Base-by-base conservation (phyloP, 30 jellyfish, hydroid and myxozoan species). In the Cassiopea andromeda region DNA sequence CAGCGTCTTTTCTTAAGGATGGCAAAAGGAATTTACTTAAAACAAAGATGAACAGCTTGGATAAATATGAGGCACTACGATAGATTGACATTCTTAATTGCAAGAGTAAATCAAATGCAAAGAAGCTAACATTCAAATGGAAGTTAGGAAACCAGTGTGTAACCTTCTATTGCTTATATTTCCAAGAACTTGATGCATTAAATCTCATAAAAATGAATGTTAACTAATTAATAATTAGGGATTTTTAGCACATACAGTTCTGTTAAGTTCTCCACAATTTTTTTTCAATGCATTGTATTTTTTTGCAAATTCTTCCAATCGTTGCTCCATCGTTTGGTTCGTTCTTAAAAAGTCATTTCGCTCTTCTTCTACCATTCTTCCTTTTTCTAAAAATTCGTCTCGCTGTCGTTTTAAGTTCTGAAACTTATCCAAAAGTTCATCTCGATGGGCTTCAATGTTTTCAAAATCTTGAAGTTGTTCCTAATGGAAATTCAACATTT, bases 391-490 rank as follows among this genome's bases (percentile, higher is more conserved):
- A 80, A 94, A 94, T 44, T 94, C 99, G 61, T 94, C 99, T 38
- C 99, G 69, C 48, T 94, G 99, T 48, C 91, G 74, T 72, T 82
- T 94, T 44, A 94, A 57, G 89, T 70, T 58, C 54, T 87, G 94
- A 81, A 94, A 68, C 78, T 94, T 94, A 16, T 85, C 96, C 50
- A 54, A 88, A 17, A 94, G 95, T 48, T 94, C 99, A 74, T 94
- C 99, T 7, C 99, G 94, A 70, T 94, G 98, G n/a, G 90, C 97
- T 75, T 94, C 99, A 38, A 94, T 94, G 81, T 83, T 90, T 87
- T 91, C 99, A 96, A 94, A 87, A 76, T 87, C 99, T n/a, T 97
- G 99, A 3, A 94, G 78, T 85, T 94, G 99, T 73, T 80, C 93
- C 94, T 94, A n/a, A 2, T 4, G 43, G 14, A 61, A 61, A 8